Base-by-base conservation (phyloP, 2,113 vertebrate species). In the Dolichallabes microphthalmus region DNA sequence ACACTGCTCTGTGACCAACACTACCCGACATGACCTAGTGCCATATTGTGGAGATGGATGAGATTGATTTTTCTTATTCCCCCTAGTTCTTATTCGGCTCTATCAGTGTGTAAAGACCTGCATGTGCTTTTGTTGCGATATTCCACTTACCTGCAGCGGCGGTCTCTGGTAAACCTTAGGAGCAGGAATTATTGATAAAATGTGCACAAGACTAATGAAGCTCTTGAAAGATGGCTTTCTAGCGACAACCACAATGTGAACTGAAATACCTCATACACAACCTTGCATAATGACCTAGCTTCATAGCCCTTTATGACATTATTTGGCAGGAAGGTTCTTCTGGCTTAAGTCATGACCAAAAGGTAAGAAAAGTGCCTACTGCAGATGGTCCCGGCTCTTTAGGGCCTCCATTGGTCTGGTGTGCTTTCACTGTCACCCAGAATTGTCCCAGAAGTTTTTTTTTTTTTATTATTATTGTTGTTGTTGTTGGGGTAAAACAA, bases 1-100 rank as follows among this genome's bases (percentile, higher is more conserved):
- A 99, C 89, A 99, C 97, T 0, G 97, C 97, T 39, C 94, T 99
- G 88, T 99, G 95, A 93, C 80, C 73, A 35, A 75, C 63, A 52
- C 77, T 80, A 84, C 61, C 64, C 85, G 85, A 60, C 83, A 84
- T 87, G 89, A 89, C 87, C 45, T 84, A 27, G 87, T 90, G 91
- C 91, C 91, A 90, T 90, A 90, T 74, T 82, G 79, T 81, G 74
- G 60, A 80, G 86, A 69, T 78, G 83, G 80, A 86, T 76, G 35
- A 61, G 52, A 83, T 68, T 69, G n/a, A 82, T 87, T 86, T 89
- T 86, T 84, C 93, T 19, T 39, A 6, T n/a, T 17, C 20, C 7
- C 6, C 45, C 6, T 87, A 87, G 89, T 89, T 89, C 90, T 89
- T 88, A 90, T 91, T 92, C 66, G 89, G 85, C 88, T 82, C 32